These are phyloP conservation scores for Carcinoscorpius rotundicauda DNA, from an alignment of 1,140 invertebrate genomes.

Conservation along the genomic window DNA sequence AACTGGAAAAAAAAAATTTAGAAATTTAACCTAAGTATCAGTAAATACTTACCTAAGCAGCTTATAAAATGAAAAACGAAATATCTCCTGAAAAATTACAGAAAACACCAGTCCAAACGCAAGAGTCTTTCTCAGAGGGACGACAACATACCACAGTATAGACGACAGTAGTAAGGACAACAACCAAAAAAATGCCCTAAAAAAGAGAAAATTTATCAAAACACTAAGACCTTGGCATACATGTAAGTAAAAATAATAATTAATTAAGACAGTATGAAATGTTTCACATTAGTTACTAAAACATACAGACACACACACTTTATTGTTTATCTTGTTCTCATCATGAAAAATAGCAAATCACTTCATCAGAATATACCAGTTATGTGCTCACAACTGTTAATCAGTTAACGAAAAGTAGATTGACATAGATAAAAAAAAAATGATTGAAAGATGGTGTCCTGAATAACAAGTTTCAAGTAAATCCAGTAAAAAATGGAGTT, in stretches of 20 bases:
- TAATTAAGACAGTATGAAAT: not conserved
- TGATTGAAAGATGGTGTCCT: no score
- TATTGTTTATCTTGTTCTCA: not conserved
- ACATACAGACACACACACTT: no score
- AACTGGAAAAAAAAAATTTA: no score
- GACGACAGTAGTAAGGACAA: conserved; percentile 79
- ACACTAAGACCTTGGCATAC: not conserved
- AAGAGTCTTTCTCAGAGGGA: conserved; percentile 58
- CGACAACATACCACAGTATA: conserved; percentile 70
- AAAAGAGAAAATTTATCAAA: conserved; percentile 23
- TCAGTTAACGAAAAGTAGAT: no score
- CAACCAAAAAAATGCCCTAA: conserved; percentile 91
- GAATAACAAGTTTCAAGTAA: no score
- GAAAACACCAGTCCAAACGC: conserved; percentile 80
- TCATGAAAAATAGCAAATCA: no score
- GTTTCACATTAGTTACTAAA: no score
- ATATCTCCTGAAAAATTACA: conserved; percentile 57
- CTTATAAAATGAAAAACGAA: conserved; percentile 42
- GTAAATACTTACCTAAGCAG: conserved; percentile 29
- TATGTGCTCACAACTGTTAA: no score
- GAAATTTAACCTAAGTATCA: no score
- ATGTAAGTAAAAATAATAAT: not conserved
- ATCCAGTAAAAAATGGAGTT: no score
- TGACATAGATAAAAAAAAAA: no score
- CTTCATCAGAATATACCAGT: no score